These are phyloP conservation scores for Pseudococcus jackbeardsleyi DNA, from an alignment of 2,888 invertebrate genomes.

Conservation along the genomic window DNA sequence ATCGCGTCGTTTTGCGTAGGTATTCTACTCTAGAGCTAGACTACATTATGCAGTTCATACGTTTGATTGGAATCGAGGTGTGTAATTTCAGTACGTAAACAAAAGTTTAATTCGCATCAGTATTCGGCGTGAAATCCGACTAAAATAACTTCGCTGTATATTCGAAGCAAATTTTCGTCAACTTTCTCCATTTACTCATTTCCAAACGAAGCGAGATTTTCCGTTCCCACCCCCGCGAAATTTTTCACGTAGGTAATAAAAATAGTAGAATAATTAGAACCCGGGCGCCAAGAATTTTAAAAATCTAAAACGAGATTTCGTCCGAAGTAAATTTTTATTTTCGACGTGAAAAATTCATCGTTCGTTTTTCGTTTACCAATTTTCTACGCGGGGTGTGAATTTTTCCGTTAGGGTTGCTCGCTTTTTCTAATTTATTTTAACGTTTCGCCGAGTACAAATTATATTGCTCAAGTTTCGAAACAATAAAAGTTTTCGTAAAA, in stretches of 20 bases:
- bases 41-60: neutral
- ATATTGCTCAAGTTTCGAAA: constrained; percentile 18
- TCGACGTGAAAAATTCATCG: neutral
- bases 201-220: neutral
- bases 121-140: neutral
- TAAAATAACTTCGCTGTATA: neutral
- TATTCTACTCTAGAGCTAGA: neutral
- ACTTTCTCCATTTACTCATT: neutral
- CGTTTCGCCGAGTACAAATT: constrained; percentile 32
- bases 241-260: neutral
- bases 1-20: neutral
- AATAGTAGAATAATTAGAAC: neutral
- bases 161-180: neutral
- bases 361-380: neutral
- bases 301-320: neutral
- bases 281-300: neutral
- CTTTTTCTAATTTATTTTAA: constrained; percentile 20
- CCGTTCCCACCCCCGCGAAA: neutral
- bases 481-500: constrained; percentile 3
- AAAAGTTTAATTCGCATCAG: neutral
- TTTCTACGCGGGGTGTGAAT: neutral
- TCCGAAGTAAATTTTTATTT: constrained; percentile 8
- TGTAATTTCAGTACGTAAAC: too few relatives aligned
- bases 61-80: neutral
- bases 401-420: neutral